Conservation (phyloP, 1,140 invertebrate genomes). For the Drosophila chauvacae region DNA sequence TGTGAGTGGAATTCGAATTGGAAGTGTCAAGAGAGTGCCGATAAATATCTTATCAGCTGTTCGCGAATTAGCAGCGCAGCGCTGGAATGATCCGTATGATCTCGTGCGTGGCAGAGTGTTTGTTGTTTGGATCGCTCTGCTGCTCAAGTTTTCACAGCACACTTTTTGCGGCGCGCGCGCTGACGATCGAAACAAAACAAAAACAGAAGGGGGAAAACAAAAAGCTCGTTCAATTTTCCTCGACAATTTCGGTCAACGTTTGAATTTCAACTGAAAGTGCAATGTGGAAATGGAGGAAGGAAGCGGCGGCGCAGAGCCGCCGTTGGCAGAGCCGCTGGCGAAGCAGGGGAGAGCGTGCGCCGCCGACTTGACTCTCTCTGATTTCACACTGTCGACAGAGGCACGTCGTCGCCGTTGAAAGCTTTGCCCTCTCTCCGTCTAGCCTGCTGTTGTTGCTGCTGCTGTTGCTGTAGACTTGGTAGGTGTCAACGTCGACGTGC, state of each 20-base stretch:
- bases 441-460: background rate
- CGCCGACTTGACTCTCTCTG: constrained; percentile 28
- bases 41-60: constrained; percentile 65
- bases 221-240: constrained; percentile 24
- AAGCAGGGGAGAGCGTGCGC: constrained; percentile 21
- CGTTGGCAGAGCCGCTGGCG: constrained; percentile 18
- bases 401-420: constrained; percentile 21
- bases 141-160: constrained; percentile 14
- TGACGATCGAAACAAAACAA: constrained; percentile 29
- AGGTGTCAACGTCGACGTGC: constrained; percentile 45
- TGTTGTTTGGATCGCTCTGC: background rate
- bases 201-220: constrained; percentile 42
- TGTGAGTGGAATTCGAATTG: constrained; percentile 16
- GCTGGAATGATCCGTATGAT: constrained; percentile 59
- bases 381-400: constrained; percentile 21
- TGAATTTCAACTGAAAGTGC: constrained; percentile 78
- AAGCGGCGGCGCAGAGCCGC: constrained; percentile 46
- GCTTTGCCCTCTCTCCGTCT: constrained; percentile 27
- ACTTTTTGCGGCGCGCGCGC: constrained; percentile 11
- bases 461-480: constrained; percentile 5
- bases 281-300: constrained; percentile 70
- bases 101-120: constrained; percentile 42
- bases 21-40: constrained; percentile 15
- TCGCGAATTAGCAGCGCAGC: constrained; percentile 8
- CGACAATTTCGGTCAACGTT: constrained; percentile 79